Evolutionary conservation across 2,888 invertebrate genomes (phyloP).

Genomic region (Drosophila falleni): DNA sequence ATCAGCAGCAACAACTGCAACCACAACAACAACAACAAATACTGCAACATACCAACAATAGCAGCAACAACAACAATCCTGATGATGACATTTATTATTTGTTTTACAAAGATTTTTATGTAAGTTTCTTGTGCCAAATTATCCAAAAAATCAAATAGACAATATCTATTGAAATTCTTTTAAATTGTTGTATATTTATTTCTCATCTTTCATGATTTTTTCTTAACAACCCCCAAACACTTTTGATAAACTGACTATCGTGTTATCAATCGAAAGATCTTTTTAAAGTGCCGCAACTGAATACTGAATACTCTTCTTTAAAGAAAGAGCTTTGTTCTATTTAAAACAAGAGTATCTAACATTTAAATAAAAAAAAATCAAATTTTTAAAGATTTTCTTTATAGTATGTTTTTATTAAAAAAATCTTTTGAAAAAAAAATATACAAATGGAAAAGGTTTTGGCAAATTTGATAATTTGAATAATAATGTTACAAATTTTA

Average conservation of each 20-base stretch:
- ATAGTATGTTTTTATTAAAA: background rate
- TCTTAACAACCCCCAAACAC: background rate
- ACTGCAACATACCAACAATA: slow-evolving; percentile 51
- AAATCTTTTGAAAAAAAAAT: too few species aligned
- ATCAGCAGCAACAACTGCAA: slow-evolving; percentile 37
- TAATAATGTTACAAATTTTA: too few species aligned
- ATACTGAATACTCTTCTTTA: background rate
- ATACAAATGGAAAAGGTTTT: too few species aligned
- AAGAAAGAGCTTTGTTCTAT: background rate
- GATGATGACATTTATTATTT: slow-evolving; percentile 84
- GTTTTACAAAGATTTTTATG: slow-evolving; percentile 84
- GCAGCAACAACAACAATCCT: slow-evolving; percentile 70
- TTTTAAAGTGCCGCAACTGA: background rate
- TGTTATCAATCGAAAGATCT: background rate
- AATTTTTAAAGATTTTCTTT: background rate
- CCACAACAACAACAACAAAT: slow-evolving; percentile 35
- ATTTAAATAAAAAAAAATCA: background rate
- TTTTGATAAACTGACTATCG: background rate
- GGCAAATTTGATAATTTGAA: too few species aligned
- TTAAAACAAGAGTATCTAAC: background rate
- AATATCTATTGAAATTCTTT: background rate
- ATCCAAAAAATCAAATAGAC: slow-evolving; percentile 16
- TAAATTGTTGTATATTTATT: background rate
- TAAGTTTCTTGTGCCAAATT: slow-evolving; percentile 68
- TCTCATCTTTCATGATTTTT: background rate